Evolutionary conservation across 2,797 vertebrate genomes (phyloP).

Genomic region (Acestrorhynchus altus): DNA sequence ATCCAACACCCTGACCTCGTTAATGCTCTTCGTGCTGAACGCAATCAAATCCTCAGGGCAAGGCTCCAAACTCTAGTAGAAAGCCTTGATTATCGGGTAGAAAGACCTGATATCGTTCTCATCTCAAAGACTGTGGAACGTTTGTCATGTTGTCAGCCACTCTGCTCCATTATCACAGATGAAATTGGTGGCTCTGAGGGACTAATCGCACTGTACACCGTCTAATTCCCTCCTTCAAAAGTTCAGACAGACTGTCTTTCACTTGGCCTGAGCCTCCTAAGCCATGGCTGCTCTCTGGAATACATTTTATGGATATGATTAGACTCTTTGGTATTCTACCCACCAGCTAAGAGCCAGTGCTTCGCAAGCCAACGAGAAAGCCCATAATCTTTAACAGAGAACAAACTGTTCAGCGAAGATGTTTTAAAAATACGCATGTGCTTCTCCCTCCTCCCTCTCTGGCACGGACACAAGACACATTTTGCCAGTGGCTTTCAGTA

Average conservation of each 20-base stretch:
- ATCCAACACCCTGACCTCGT: too few species aligned
- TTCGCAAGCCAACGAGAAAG: conserved; percentile 15
- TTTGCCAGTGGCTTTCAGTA: conserved; percentile 58
- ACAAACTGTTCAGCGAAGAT: conserved; percentile 22
- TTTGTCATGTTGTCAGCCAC: not conserved
- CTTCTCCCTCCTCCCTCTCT: not conserved
- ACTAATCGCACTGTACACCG: not conserved
- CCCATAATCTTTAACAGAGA: conserved; percentile 36
- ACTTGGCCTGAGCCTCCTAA: not conserved
- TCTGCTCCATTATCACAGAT: not conserved
- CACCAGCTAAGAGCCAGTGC: conserved; percentile 11
- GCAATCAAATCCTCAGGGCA: too few species aligned
- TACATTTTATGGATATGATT: conserved; percentile 35
- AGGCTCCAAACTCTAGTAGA: too few species aligned
- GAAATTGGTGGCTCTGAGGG: not conserved
- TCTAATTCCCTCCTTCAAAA: not conserved
- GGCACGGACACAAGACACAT: conserved; percentile 26
- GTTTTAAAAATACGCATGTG: conserved; percentile 15
- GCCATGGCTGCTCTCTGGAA: conserved; percentile 5
- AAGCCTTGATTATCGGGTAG: too few species aligned
- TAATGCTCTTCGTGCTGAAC: too few species aligned
- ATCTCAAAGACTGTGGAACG: not conserved
- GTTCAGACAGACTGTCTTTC: conserved; percentile 13
- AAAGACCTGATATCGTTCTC: not conserved
- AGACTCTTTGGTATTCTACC: conserved; percentile 31